Conservation (phyloP, 92 coral and sea anemone species). For the Parazoanthus darwini region DNA sequence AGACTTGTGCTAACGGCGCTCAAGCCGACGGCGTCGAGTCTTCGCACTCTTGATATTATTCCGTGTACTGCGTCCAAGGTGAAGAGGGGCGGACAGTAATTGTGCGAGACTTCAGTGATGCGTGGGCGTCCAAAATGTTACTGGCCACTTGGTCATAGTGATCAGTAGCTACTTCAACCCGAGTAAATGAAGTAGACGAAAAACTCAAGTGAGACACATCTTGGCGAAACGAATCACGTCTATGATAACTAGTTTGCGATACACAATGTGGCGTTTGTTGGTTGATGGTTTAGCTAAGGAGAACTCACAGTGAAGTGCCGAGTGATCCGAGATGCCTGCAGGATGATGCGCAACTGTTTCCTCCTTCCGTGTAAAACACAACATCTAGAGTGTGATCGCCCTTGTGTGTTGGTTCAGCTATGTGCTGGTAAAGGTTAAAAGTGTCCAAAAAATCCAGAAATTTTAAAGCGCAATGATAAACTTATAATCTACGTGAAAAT, state of each 20-base stretch:
- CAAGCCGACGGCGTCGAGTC: not conserved
- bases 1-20: not conserved
- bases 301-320: constrained; percentile 8
- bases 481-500: constrained; percentile 6
- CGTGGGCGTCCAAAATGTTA: constrained; percentile 5
- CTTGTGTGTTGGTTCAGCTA: too few relatives aligned
- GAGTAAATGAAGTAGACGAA: not conserved
- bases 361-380: not conserved
- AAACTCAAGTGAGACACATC: not conserved
- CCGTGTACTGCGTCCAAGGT: not conserved
- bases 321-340: not conserved
- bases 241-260: not conserved
- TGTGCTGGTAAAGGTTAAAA: constrained; percentile 13
- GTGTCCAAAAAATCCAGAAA: constrained; percentile 16
- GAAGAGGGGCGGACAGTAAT: constrained; percentile 2
- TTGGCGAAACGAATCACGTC: constrained; percentile 3
- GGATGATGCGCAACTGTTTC: not conserved
- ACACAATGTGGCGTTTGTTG: not conserved
- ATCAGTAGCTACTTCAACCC: not conserved
- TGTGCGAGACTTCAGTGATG: not conserved
- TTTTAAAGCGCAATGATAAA: not conserved
- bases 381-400: too few relatives aligned
- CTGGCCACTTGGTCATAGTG: not conserved
- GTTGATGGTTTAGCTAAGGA: constrained; percentile 2
- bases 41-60: not conserved